These are phyloP conservation scores for Brachyptera putata DNA, from an alignment of 2,888 invertebrate species.

Conservation along the genomic window DNA sequence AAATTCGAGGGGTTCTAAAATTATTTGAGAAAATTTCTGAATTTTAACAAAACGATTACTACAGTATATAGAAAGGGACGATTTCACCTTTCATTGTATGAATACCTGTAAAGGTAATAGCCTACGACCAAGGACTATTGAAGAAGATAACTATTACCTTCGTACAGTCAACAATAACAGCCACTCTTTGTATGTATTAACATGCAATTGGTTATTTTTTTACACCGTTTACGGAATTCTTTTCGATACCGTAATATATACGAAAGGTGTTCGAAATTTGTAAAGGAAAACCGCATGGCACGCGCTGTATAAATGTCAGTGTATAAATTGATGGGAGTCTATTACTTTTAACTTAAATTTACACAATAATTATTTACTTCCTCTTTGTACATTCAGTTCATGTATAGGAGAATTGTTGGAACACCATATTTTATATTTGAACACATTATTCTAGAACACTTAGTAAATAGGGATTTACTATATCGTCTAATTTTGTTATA, in stretches of 20 bases:
- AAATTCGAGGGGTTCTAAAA: background rate
- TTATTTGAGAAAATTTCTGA: constrained; percentile 2
- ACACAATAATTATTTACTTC: constrained; percentile 3
- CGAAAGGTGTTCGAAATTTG: background rate
- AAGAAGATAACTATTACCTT: background rate
- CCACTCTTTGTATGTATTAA: background rate
- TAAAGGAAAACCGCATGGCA: background rate
- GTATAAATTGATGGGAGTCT: constrained; percentile 7
- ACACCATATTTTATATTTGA: too few relatives aligned
- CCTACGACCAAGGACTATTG: constrained; percentile 4
- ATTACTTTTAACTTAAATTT: constrained; percentile 7
- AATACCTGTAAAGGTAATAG: background rate
- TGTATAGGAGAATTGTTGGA: too few relatives aligned
- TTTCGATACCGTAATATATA: background rate
- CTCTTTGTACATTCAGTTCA: background rate
- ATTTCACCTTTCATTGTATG: constrained; percentile 7
- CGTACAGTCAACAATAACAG: background rate
- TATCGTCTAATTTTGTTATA: too few relatives aligned
- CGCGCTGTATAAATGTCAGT: background rate
- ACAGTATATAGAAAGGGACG: constrained; percentile 19
- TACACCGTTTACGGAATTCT: background rate
- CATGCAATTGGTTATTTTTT: constrained; percentile 14
- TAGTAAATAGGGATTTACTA: too few relatives aligned
- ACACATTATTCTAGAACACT: too few relatives aligned
- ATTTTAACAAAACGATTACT: background rate